phyloP scores from a whole-genome alignment of 2,113 vertebrate species.

The Xenotilapia longispinis region DNA sequence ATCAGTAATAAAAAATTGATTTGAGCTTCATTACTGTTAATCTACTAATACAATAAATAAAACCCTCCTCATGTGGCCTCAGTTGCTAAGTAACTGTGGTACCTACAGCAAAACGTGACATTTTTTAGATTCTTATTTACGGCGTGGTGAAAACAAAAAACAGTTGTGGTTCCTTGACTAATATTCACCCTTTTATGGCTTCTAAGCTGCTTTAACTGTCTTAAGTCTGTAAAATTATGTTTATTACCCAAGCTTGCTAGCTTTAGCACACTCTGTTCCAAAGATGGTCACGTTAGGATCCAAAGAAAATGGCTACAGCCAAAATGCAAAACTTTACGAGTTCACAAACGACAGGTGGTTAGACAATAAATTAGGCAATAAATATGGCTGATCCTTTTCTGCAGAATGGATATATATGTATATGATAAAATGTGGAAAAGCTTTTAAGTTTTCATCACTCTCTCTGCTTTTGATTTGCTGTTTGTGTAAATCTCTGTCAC shows the following conservation, averaged over 20 bases:
- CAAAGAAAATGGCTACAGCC: background rate
- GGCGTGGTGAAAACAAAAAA: fast-evolving
- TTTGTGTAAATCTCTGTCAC: background rate
- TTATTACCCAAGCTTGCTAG: background rate
- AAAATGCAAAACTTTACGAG: background rate
- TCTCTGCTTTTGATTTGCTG: background rate
- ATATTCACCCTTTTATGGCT: background rate
- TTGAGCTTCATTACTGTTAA: background rate
- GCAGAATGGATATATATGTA: background rate
- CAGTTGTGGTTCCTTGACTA: background rate
- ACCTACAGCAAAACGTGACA: background rate
- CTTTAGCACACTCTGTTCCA: background rate
- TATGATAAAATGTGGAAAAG: background rate
- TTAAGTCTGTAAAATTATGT: background rate
- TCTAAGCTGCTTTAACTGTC: background rate
- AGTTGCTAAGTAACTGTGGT: background rate
- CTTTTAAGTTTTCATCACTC: background rate
- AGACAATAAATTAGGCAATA: background rate
- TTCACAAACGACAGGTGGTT: background rate
- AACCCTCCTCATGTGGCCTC: background rate
- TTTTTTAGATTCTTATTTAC: background rate
- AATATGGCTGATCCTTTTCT: background rate
- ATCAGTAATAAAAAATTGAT: background rate
- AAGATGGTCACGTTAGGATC: background rate
- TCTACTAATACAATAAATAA: background rate